These are phyloP conservation scores for Mus spicilegus DNA, from an alignment of 2,113 vertebrate genomes.

Conservation along the genomic window DNA sequence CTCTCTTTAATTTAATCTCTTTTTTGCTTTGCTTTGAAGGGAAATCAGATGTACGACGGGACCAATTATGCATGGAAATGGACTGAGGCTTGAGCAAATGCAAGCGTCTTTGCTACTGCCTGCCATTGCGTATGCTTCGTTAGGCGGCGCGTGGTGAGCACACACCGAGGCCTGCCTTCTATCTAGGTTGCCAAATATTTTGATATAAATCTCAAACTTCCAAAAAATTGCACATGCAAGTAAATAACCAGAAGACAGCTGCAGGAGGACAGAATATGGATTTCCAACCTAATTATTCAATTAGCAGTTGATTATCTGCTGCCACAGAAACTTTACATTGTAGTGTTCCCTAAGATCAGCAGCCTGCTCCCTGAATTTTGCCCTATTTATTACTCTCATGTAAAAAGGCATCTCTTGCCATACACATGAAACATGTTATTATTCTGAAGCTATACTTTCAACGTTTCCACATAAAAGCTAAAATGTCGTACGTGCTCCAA, in stretches of 20 bases:
- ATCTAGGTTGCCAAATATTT: constrained; percentile 17
- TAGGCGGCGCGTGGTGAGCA: not conserved
- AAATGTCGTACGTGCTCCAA: constrained; percentile 76
- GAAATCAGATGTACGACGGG: constrained; percentile 63
- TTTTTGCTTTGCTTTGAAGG: constrained; percentile 61
- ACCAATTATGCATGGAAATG: constrained; percentile 63
- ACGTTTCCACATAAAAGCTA: constrained; percentile 76
- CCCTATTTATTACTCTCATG: not conserved
- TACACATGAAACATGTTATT: constrained; percentile 58
- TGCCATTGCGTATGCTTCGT: not conserved
- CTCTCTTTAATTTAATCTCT: constrained; percentile 70
- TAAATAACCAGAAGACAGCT: constrained; percentile 57
- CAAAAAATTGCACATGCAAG: not conserved
- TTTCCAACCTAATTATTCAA: constrained; percentile 57
- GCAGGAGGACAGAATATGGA: constrained; percentile 28
- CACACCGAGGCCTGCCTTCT: not conserved
- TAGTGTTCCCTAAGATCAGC: not conserved
- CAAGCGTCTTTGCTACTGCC: not conserved
- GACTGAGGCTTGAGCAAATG: constrained; percentile 47
- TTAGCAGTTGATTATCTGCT: constrained; percentile 29
- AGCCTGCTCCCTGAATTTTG: not conserved
- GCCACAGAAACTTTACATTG: constrained; percentile 7
- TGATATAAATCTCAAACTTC: constrained; percentile 40
- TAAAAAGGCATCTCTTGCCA: constrained; percentile 28
- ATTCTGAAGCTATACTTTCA: constrained; percentile 73